A percentile compares a stretch with the other conserved stretches of the same genome.
Conservation (phyloP, 2,113 vertebrate species). For the Acinonyx jubatus region DNA sequence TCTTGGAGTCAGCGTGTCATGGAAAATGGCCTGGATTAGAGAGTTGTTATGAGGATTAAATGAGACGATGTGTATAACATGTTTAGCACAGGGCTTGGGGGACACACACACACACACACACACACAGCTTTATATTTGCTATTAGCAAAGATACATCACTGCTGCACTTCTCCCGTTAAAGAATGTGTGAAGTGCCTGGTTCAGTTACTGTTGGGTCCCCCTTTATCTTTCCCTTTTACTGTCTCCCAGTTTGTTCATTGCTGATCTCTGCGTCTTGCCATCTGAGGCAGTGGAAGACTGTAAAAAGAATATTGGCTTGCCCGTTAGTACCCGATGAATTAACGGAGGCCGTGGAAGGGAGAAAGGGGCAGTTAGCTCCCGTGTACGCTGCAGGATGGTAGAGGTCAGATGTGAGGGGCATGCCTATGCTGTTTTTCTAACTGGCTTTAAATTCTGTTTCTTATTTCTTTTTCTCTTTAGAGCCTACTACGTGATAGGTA, state of each 20-base stretch:
- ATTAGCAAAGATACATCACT: not conserved
- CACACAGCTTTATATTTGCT: not conserved
- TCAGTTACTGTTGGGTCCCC: not conserved
- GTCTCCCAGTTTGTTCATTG: not conserved
- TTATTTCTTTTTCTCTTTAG: not conserved
- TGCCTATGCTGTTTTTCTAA: not conserved
- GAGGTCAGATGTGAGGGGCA: not conserved
- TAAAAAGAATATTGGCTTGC: not conserved
- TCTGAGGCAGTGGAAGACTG: not conserved
- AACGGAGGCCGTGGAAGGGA: not conserved
- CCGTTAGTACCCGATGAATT: not conserved
- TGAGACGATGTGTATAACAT: not conserved
- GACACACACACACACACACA: not conserved
- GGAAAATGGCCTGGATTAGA: not conserved
- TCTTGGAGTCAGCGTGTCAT: not conserved
- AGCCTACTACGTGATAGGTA: not conserved
- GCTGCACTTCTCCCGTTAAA: not conserved
- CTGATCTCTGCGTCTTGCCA: not conserved
- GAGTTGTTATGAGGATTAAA: not conserved
- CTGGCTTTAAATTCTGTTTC: not conserved
- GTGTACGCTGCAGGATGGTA: not conserved
- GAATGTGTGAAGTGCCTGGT: not conserved
- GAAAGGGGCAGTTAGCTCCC: not conserved
- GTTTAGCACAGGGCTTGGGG: not conserved
- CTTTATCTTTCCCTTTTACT: not conserved